Conservation (phyloP, 2,888 invertebrate genomes). For the Drosophila picticornis region DNA sequence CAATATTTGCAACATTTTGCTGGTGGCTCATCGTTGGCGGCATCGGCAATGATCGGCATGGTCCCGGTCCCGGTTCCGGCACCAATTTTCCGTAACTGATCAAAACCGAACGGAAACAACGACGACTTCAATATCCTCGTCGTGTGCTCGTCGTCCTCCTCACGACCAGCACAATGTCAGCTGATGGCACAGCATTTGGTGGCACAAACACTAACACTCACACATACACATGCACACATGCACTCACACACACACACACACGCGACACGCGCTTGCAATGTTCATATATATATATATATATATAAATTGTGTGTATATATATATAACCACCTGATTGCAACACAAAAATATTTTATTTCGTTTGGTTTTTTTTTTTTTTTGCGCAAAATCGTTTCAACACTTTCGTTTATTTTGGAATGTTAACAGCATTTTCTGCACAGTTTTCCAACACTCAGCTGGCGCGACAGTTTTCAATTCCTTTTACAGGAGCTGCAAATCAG, state of each 20-base stretch:
- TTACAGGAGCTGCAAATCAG: conserved; percentile 24
- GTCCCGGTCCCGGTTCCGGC: conserved; percentile 75
- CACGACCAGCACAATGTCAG: conserved; percentile 49
- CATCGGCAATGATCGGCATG: conserved; percentile 89
- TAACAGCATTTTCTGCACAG: conserved; percentile 60
- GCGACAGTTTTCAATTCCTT: conserved; percentile 18
- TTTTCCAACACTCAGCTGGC: conserved; percentile 27
- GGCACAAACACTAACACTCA: conserved; percentile 26
- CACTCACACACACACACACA: conserved; percentile 19
- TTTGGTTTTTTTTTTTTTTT: neutral
- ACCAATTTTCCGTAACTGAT: conserved; percentile 26
- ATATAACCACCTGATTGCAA: conserved; percentile 29
- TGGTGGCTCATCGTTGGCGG: conserved; percentile 89
- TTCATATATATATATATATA: conserved; percentile 1
- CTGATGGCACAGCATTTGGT: conserved; percentile 48
- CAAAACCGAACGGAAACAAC: conserved; percentile 15
- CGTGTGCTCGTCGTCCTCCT: conserved; percentile 21
- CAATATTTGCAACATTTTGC: conserved; percentile 96
- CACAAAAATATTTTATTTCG: conserved; percentile 8
- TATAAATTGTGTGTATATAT: conserved; percentile 1
- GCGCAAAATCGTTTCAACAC: conserved; percentile 45
- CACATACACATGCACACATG: conserved; percentile 12
- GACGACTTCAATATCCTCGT: conserved; percentile 12
- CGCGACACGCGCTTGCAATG: conserved; percentile 46
- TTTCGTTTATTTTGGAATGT: conserved; percentile 58